Evolutionary conservation across 2,113 vertebrate genomes (phyloP), one percentile per base, ranked within the genome.

Genomic region (Gymnobelideus leadbeateri): DNA sequence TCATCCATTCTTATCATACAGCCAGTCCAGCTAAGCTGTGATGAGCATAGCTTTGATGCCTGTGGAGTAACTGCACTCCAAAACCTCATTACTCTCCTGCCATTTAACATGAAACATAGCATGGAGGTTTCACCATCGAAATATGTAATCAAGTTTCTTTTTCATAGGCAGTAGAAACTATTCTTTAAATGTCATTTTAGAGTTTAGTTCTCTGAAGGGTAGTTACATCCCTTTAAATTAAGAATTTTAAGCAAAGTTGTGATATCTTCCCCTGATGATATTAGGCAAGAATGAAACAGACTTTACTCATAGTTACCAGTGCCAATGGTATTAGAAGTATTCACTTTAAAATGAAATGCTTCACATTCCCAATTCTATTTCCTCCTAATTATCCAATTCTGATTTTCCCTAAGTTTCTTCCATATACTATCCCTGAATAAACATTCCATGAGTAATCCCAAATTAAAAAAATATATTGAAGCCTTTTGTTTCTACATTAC

Each of bases 191-290:
- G 26, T 24, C 50, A 61, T 55, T 89, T 51, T n/a, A 77, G 9
- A 49, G 28, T 47, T 94, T 28, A 89, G 46, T 43, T 95, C n/a
- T 84, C n/a, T 84, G 68, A 84, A 84, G 68, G 31, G 61, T 37
- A 68, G 37, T 84, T 43, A 43, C 2, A 9, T 21, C 68, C n/a
- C 43, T 84, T 96, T 95, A 77, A 51, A 51, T 37, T 26, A 28
- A 96, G 77, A 90, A 92, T 91, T 77, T 57, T n/a, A 84, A 91
- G 25, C n/a, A 90, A 52, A 49, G 54, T 54, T 37, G 28, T 55
- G 2, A 26, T 47, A 68, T 25, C 37, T 93, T 91, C 0, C 49
- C 31, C 49, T 12, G 89, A 53, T 51, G 8, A 51, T 47, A n/a
- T 84, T 53, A 19, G 28, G 25, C 2, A 90, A 89, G 89, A 57